A percentile compares a stretch with the other conserved stretches of the same genome.
Evolutionary conservation across 2,113 vertebrate genomes (phyloP).

Genomic region (Amphiprion percula): DNA sequence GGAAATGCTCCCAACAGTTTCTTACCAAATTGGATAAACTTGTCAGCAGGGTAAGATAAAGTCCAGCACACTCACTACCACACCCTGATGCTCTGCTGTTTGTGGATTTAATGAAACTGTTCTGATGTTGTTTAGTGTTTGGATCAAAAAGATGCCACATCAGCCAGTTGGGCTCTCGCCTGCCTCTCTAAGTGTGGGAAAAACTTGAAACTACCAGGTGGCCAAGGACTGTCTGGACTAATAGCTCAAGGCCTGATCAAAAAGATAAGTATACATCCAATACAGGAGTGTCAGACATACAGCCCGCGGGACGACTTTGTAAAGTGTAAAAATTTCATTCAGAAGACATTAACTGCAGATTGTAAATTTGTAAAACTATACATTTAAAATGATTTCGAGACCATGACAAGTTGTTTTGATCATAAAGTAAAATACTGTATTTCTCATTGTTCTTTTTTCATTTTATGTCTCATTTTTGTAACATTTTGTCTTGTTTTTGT

Average conservation of each 20-base stretch:
- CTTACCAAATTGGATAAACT: slow-evolving; percentile 91
- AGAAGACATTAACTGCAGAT: no score
- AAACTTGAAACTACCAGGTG: slow-evolving; percentile 85
- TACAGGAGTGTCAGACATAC: background rate
- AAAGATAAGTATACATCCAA: slow-evolving; percentile 90
- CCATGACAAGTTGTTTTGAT: no score
- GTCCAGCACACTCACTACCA: background rate
- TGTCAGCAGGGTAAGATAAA: slow-evolving; percentile 86
- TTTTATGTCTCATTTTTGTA: no score
- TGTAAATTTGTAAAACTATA: no score
- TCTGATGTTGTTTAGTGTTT: slow-evolving; percentile 82
- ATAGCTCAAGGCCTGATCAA: slow-evolving; percentile 88
- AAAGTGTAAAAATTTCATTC: no score
- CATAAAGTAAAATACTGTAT: no score
- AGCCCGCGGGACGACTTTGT: no score
- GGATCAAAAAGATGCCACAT: slow-evolving; percentile 82
- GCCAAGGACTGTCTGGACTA: slow-evolving; percentile 85
- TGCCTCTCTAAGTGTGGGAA: slow-evolving; percentile 86
- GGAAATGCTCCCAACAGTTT: slow-evolving; percentile 91
- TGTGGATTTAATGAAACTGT: background rate
- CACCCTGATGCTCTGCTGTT: background rate
- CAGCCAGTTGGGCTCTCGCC: slow-evolving; percentile 82
- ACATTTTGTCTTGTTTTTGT: no score
- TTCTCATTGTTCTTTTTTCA: no score
- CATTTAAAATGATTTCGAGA: no score